Evolutionary conservation across 2,888 invertebrate genomes (phyloP).

Genomic region (Liposcelis brunnea): DNA sequence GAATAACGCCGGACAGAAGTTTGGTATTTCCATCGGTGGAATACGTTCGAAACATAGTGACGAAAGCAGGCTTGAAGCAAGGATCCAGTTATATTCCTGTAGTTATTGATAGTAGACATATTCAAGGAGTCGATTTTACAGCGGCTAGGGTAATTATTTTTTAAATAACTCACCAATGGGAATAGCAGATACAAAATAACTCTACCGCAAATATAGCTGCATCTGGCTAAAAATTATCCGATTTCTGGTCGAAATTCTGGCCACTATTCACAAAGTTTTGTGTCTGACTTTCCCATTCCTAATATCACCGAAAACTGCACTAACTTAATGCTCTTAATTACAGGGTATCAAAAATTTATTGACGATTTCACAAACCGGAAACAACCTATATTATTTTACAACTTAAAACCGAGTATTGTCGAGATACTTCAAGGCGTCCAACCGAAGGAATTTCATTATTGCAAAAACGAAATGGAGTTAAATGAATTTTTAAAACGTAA

Average conservation of each 20-base stretch:
- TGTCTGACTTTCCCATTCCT: too few relatives aligned
- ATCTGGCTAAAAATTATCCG: too few relatives aligned
- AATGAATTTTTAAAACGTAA: constrained; percentile 34
- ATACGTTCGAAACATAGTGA: constrained; percentile 46
- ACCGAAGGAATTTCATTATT: constrained; percentile 35
- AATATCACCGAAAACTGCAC: too few relatives aligned
- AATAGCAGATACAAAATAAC: constrained; percentile 4
- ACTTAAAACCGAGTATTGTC: constrained; percentile 38
- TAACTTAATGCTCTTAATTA: constrained; percentile 14
- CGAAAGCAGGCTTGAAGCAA: constrained; percentile 46
- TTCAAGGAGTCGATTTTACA: constrained; percentile 46
- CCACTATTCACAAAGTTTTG: too few relatives aligned
- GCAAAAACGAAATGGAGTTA: constrained; percentile 34
- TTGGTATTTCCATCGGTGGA: constrained; percentile 46
- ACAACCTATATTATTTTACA: constrained; percentile 37
- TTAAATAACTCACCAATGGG: constrained; percentile 7
- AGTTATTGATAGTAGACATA: constrained; percentile 42
- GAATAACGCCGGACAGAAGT: constrained; percentile 42
- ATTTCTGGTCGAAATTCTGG: too few relatives aligned
- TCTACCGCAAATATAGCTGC: too few relatives aligned
- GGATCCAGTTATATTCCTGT: constrained; percentile 38
- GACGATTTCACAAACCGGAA: constrained; percentile 38
- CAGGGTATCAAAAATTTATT: constrained; percentile 44
- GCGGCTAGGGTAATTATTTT: constrained; percentile 36
- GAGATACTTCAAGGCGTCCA: constrained; percentile 38